Conservation (phyloP, 2,888 invertebrate genomes). For the Drosophila robusta region DNA sequence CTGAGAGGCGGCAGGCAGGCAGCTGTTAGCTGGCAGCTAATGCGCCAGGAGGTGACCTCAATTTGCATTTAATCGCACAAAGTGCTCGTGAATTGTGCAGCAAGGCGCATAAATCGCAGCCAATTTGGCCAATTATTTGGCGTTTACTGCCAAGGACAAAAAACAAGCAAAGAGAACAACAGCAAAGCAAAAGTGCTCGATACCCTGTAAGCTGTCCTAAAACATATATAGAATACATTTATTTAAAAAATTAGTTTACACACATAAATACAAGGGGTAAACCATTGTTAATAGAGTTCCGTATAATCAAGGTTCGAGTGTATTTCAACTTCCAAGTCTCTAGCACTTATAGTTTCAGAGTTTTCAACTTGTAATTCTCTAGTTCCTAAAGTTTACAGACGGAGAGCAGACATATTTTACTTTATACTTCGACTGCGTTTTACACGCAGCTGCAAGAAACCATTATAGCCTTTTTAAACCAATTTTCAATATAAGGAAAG, state of each 20-base stretch:
- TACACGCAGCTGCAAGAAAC: neutral
- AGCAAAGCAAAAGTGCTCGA: neutral
- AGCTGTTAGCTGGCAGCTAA: conserved; percentile 7
- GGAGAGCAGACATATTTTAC: too few relatives aligned
- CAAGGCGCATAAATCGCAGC: conserved; percentile 56
- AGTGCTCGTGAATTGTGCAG: conserved; percentile 35
- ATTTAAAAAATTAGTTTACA: too few relatives aligned
- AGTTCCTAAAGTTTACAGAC: too few relatives aligned
- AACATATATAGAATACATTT: too few relatives aligned
- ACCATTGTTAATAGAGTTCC: too few relatives aligned
- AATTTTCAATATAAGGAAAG: neutral
- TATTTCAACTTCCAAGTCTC: too few relatives aligned
- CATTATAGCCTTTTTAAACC: neutral
- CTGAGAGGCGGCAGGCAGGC: neutral
- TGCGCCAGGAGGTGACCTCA: conserved; percentile 62
- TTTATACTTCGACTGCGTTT: too few relatives aligned
- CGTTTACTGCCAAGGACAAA: conserved; percentile 41
- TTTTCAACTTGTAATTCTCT: too few relatives aligned
- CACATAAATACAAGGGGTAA: too few relatives aligned
- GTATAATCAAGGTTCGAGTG: too few relatives aligned
- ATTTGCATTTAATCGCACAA: conserved; percentile 58
- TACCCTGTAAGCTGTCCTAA: too few relatives aligned
- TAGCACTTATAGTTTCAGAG: too few relatives aligned
- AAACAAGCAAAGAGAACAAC: conserved; percentile 3
- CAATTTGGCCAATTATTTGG: conserved; percentile 65